phyloP scores from a whole-genome alignment of 2,113 vertebrate genomes.

The Nothoprocta perdicaria region DNA sequence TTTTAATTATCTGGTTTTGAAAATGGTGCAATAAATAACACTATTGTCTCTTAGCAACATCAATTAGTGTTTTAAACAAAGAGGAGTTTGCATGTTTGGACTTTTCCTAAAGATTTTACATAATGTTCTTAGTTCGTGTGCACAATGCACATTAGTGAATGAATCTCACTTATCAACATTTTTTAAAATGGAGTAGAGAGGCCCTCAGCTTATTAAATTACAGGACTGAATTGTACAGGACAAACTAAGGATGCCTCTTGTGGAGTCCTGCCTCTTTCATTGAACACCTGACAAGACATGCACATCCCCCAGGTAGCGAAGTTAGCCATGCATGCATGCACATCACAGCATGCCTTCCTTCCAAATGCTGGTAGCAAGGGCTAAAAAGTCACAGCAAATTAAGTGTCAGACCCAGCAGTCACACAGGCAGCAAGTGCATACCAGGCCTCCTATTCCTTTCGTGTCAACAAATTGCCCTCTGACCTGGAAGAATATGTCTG shows the following conservation, averaged over 20 bases:
- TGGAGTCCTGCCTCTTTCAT: conserved; percentile 31
- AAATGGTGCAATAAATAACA: conserved; percentile 8
- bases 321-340: conserved; percentile 49
- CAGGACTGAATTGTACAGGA: not conserved
- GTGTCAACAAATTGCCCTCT: conserved; percentile 29
- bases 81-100: not conserved
- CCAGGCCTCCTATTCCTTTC: conserved; percentile 5
- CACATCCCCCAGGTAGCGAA: conserved; percentile 12
- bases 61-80: conserved; percentile 16
- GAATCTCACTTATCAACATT: not conserved
- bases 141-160: not conserved
- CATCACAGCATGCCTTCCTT: conserved; percentile 61
- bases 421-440: conserved; percentile 12
- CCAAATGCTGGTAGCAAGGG: conserved; percentile 33
- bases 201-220: conserved; percentile 26
- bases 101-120: not conserved
- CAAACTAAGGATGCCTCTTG: not conserved
- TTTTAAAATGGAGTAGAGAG: conserved; percentile 8
- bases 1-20: not conserved
- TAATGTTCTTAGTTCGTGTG: not conserved
- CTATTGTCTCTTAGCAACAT: conserved; percentile 40
- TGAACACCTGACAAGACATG: conserved; percentile 41
- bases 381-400: conserved; percentile 63
- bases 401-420: not conserved
- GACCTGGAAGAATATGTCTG: conserved; percentile 37